A percentile compares a stretch with the other conserved stretches of the same genome.
phyloP scores from a whole-genome alignment of 1,140 invertebrate species.

The Temnothorax longispinosus region DNA sequence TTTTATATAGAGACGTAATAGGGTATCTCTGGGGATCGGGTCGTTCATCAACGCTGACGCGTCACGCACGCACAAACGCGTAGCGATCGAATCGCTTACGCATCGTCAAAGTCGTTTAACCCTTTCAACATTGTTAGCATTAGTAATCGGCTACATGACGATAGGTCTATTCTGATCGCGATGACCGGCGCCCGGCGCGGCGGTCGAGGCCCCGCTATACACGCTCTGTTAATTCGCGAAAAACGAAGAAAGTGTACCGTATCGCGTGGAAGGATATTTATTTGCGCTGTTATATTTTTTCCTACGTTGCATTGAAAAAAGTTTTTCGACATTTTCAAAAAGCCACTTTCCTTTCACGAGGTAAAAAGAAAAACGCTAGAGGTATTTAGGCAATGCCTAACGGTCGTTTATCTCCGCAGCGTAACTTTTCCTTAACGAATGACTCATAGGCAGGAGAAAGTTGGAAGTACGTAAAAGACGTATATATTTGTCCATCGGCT shows the following conservation, averaged over 20 bases:
- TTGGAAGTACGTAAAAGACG: neutral
- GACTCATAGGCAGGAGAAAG: neutral
- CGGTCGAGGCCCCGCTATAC: neutral
- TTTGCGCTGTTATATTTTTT: neutral
- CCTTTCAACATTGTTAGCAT: conserved; percentile 49
- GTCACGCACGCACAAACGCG: conserved; percentile 50
- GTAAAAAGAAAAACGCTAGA: too few relatives aligned
- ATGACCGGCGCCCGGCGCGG: neutral
- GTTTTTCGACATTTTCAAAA: neutral
- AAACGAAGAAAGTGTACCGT: neutral
- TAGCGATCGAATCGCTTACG: conserved; percentile 57
- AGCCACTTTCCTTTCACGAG: neutral
- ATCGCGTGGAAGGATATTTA: neutral
- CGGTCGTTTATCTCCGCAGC: neutral
- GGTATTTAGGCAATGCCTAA: neutral
- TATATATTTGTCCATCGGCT: neutral
- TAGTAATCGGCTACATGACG: conserved; percentile 38
- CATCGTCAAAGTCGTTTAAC: conserved; percentile 51
- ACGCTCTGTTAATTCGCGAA: conserved; percentile 10
- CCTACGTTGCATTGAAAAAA: neutral
- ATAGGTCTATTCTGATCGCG: conserved; percentile 18
- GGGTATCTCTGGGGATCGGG: conserved; percentile 57
- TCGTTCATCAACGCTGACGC: conserved; percentile 60
- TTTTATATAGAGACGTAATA: conserved; percentile 53
- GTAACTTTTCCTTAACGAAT: neutral